A percentile compares a stretch with the other conserved stretches of the same genome.
These are phyloP conservation scores for Gortyna flavago DNA, from an alignment of 2,888 invertebrate genomes.

Conservation along the genomic window DNA sequence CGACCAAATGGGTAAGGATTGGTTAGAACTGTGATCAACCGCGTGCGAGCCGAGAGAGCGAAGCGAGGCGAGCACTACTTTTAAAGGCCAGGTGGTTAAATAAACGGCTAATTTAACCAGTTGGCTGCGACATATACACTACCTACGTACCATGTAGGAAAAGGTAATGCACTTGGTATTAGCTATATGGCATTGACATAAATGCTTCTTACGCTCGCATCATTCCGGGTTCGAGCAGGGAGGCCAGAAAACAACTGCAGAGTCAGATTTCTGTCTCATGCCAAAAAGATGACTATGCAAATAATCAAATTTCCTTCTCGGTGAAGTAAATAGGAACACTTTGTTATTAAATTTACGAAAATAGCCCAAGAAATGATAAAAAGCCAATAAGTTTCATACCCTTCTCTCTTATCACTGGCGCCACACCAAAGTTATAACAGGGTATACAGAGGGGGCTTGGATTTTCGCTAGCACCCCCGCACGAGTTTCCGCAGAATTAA, in stretches of 20 bases:
- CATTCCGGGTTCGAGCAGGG: not conserved
- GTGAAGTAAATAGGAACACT: not conserved
- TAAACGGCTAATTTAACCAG: too few relatives aligned
- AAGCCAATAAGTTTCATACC: not conserved
- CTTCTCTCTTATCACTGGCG: constrained; percentile 3
- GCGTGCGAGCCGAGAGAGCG: too few relatives aligned
- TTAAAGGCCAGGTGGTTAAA: too few relatives aligned
- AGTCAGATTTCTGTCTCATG: not conserved
- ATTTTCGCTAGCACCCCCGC: constrained; percentile 66
- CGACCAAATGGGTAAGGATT: too few relatives aligned
- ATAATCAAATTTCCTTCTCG: not conserved
- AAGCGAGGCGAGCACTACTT: too few relatives aligned
- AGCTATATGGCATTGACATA: too few relatives aligned
- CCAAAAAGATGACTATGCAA: not conserved
- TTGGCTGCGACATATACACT: too few relatives aligned
- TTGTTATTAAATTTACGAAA: not conserved
- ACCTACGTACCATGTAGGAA: too few relatives aligned
- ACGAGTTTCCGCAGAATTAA: constrained; percentile 68
- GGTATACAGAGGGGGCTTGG: constrained; percentile 63
- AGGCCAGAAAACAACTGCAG: not conserved
- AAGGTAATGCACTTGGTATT: too few relatives aligned
- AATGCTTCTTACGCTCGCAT: not conserved
- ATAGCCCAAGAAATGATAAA: not conserved
- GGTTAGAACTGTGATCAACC: too few relatives aligned
- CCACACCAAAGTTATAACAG: constrained; percentile 53